phyloP scores from a whole-genome alignment of 1,140 invertebrate genomes.

The Neomicropteryx cornuta region DNA sequence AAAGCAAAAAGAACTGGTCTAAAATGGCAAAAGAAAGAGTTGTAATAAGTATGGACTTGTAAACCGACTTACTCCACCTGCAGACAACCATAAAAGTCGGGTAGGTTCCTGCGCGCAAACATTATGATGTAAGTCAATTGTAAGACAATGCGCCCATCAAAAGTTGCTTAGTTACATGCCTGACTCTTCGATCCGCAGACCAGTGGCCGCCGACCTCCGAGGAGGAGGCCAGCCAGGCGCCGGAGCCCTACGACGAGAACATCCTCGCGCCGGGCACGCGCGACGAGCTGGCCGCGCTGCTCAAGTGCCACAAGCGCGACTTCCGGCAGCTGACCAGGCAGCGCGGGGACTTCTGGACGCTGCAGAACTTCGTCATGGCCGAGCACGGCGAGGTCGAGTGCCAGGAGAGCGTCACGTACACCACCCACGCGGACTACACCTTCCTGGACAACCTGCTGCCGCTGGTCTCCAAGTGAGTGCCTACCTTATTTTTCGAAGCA shows the following conservation, averaged over 20 bases:
- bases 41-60: too few species aligned
- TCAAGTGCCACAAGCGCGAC: conserved; percentile 54
- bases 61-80: too few species aligned
- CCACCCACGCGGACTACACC: conserved; percentile 84
- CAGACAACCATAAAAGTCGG: too few species aligned
- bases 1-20: too few species aligned
- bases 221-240: conserved; percentile 6
- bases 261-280: conserved; percentile 25
- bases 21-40: too few species aligned
- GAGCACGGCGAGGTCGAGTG: conserved; percentile 49
- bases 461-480: conserved; percentile 52
- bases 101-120: too few species aligned
- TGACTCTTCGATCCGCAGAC: conserved; percentile 21
- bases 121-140: too few species aligned
- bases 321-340: conserved; percentile 54
- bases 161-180: too few species aligned
- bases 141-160: too few species aligned
- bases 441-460: conserved; percentile 83
- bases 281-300: conserved; percentile 24
- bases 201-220: conserved; percentile 3
- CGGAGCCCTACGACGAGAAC: conserved; percentile 31
- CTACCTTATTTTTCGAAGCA: too few species aligned
- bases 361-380: conserved; percentile 74
- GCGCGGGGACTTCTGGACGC: conserved; percentile 79
- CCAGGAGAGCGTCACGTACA: conserved; percentile 81